Evolutionary conservation across 2,888 invertebrate genomes (phyloP).

Genomic region (Torymus texanus): DNA sequence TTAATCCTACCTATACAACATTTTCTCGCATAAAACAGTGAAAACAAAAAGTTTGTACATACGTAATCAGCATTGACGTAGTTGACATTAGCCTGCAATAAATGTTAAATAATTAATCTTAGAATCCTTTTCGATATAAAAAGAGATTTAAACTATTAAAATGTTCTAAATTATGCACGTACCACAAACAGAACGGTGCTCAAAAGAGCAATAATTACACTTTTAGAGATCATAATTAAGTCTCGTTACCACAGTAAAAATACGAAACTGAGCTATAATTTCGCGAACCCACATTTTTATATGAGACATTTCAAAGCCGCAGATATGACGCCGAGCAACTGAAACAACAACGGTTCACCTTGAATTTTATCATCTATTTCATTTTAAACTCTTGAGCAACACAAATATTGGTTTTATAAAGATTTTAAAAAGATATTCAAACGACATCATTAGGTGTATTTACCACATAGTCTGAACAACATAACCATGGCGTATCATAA

Average conservation of each 20-base stretch:
- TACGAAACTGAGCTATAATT: slow-evolving; percentile 9
- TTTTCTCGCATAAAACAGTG: no score
- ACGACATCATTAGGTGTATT: no score
- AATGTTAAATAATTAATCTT: background rate
- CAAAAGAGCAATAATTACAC: background rate
- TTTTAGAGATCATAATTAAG: background rate
- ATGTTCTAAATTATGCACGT: background rate
- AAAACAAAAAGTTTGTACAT: no score
- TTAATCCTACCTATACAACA: no score
- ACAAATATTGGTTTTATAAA: slow-evolving; percentile 12
- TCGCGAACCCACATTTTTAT: background rate
- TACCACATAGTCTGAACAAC: no score
- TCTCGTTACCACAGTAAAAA: background rate
- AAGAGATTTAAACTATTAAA: no score
- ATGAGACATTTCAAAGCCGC: slow-evolving; percentile 2
- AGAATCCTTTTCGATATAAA: no score
- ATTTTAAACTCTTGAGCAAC: background rate
- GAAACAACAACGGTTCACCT: slow-evolving; percentile 17
- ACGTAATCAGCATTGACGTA: no score
- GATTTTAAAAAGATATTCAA: background rate
- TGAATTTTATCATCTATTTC: background rate
- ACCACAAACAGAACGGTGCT: slow-evolving; percentile 10
- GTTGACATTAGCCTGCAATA: background rate
- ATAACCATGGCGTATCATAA: no score
- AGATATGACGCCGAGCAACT: slow-evolving; percentile 17